Evolutionary conservation across 2,888 invertebrate species (phyloP), one percentile per base, ranked within the genome.

Genomic region (Serrognathus titanus): DNA sequence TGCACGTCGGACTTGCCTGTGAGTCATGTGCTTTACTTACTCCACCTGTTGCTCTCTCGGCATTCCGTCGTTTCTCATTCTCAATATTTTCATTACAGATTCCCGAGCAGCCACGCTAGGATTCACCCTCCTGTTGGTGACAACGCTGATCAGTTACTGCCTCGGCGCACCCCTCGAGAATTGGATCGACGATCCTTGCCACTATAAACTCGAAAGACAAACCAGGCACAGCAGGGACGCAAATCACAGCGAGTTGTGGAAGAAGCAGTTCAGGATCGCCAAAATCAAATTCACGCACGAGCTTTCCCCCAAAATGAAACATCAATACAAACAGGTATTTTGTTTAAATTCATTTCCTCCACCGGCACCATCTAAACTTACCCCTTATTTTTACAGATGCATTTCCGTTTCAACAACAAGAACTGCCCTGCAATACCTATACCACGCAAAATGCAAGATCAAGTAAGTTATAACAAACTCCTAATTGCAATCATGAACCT

Each of bases 61-160:
- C 40, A 16, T 7, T 36, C 35, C 10, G 12, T 50, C 39, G 12
- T n/a, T 51, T 51, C 38, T 45, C 43, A 43, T 41, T 16, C 43
- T 54, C 48, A 41, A 8, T 41, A 20, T 48, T 48, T 49, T 11
- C 41, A 12, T 54, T 55, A 31, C 50, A 55, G 55, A 50, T 45
- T 45, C 46, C 46, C 49, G 45, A 49, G 45, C 45, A 49, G 49
- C 49, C 49, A 41, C 55, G 49, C 38, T 55, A 20, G 53, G 48
- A 49, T 36, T 49, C 36, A 48, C 47, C 53, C 43, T 55, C 12
- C 37, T 55, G 43, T 45, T 4, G 43, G 13, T 43, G 16, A 20
- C 43, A 13, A 13, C 43, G 43, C 24, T 31, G 6, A 3, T 47
- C 47, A 48, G 16, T 48, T 10, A 39, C 53, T 24, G 53, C 53